These are phyloP conservation scores for Alloscopus bannaensis DNA, from an alignment of 2,888 invertebrate species.

Conservation along the genomic window DNA sequence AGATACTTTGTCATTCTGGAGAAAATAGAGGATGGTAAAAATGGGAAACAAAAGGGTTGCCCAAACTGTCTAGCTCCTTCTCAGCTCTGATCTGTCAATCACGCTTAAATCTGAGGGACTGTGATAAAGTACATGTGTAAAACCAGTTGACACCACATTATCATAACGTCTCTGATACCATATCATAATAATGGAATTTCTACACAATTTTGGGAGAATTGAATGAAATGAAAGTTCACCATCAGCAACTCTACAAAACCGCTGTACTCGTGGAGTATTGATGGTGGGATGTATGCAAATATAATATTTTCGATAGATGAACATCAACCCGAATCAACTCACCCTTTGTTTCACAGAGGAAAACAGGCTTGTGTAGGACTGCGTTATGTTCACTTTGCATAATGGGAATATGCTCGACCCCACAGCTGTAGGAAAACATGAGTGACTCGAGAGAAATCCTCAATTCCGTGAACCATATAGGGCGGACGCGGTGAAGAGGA, in stretches of 20 bases:
- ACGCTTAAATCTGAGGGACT: slow-evolving; percentile 62
- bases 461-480: slow-evolving; percentile 69
- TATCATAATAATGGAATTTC: slow-evolving; percentile 36
- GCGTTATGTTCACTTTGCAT: slow-evolving; percentile 29
- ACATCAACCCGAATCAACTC: slow-evolving; percentile 42
- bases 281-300: slow-evolving; percentile 39
- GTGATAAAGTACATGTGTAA: slow-evolving; percentile 70
- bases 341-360: slow-evolving; percentile 38
- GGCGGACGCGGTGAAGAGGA: slow-evolving; percentile 60
- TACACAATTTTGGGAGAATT: too few species aligned
- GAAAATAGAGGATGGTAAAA: too few species aligned
- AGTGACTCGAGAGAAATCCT: slow-evolving; percentile 48
- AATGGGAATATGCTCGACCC: slow-evolving; percentile 45
- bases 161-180: slow-evolving; percentile 46
- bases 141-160: slow-evolving; percentile 67
- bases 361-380: slow-evolving; percentile 49
- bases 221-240: slow-evolving; percentile 41
- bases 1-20: too few species aligned
- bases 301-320: slow-evolving; percentile 43
- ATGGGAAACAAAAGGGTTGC: slow-evolving; percentile 13
- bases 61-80: slow-evolving; percentile 20
- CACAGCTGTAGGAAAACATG: slow-evolving; percentile 32
- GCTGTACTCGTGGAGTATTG: slow-evolving; percentile 19
- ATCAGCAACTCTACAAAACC: background rate
- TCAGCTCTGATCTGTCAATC: slow-evolving; percentile 53